Percentiles rank a stretch among this genome's conserved stretches.
These are phyloP conservation scores for Malaclemys terrapin DNA, from an alignment of 2,113 vertebrate species.

Conservation along the genomic window DNA sequence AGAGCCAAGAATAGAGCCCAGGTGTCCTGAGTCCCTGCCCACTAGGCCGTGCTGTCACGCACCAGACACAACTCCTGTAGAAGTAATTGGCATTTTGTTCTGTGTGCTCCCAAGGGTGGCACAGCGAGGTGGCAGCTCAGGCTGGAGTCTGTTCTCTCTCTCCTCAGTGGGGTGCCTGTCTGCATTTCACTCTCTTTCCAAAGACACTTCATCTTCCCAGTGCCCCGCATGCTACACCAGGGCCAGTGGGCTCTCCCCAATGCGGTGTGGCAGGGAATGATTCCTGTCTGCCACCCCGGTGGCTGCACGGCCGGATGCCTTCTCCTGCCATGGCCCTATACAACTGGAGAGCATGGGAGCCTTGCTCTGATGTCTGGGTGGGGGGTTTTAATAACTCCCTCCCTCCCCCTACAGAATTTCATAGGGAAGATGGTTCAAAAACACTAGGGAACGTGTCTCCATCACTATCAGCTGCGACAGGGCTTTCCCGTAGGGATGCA, in stretches of 20 bases:
- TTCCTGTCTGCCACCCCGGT: background rate
- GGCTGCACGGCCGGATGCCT: background rate
- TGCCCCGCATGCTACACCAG: background rate
- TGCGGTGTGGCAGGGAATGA: rapidly evolving
- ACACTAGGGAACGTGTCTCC: background rate
- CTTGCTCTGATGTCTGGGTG: background rate
- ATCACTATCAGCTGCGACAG: background rate
- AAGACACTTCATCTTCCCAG: background rate
- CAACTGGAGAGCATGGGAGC: background rate
- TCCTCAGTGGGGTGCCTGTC: rapidly evolving
- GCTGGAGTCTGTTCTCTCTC: background rate
- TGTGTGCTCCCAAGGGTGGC: rapidly evolving
- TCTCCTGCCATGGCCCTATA: background rate
- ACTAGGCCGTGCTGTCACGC: background rate
- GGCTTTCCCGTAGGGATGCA: background rate
- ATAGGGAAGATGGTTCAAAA: background rate
- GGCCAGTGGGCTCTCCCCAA: too few species aligned
- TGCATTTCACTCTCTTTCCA: background rate
- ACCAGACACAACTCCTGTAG: rapidly evolving
- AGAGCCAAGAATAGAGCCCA: background rate
- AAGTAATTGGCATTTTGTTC: background rate
- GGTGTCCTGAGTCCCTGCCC: background rate
- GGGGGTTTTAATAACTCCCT: background rate
- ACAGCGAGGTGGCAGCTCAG: background rate
- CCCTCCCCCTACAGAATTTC: background rate